Evolutionary conservation across 53 echinoderm and acorn worm genomes (phyloP), one percentile per base, ranked within the genome.

Genomic region (Echinometra lucunter): DNA sequence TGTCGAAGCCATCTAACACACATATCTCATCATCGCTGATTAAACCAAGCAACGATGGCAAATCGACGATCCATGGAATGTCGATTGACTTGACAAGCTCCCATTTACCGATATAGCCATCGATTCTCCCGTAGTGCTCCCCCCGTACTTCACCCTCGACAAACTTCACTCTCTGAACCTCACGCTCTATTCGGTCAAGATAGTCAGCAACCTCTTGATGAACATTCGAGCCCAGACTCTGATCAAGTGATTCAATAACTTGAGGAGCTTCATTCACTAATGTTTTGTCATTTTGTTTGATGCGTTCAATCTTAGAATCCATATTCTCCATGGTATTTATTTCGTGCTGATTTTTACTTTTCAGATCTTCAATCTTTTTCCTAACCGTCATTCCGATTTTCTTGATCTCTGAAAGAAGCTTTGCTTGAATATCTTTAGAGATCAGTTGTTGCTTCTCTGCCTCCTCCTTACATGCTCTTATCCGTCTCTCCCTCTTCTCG

Each of bases 1-100:
- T 28, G 9, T 30, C 3, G 21, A 7, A 4, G 1, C 1, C 1
- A 13, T 72, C 74, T 35, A 8, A 34, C 8, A 72, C 74, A 34
- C 74, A 72, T 34, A 72, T 32, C 34, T 72, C 74, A 72, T 72
- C 74, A 34, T 72, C 34, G 12, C 74, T 72, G 74, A 72, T 72
- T 34, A 35, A 72, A 34, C 74, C 74, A 35, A 3, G 16, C 9
- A 72, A 3, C 74, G 32, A 72, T 72, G 74, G 74, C 1, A 30
- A 8, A 32, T 32, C 1, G 12, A 72, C 2, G 9, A 7, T 72
- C 2, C 1, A 34, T 19, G 74, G 74, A 35, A 72, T 72, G 37
- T 72, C 21, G 9, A 72, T 10, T 10, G 74, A 30, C 2, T 35
- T 30, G 74, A 72, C 32, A 72, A 72, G 30, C 4, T 72, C 74